Evolutionary conservation across 2,888 invertebrate genomes (phyloP).

Genomic region (Scaptomyza reducta): DNA sequence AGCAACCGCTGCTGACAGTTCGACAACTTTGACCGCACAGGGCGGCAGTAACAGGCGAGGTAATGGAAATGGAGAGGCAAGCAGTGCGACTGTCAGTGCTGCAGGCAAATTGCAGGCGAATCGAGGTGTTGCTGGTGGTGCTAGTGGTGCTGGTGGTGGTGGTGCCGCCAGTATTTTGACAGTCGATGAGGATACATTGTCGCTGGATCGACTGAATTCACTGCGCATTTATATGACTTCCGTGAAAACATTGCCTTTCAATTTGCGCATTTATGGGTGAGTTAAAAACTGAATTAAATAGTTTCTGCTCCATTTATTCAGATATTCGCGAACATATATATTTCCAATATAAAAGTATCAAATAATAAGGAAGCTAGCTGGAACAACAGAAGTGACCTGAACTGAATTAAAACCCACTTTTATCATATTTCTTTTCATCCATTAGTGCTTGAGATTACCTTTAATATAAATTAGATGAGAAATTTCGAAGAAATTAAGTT

Average conservation of each 20-base stretch:
- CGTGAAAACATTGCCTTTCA: slow-evolving; percentile 84
- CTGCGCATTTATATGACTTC: slow-evolving; percentile 84
- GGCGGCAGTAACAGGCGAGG: slow-evolving; percentile 54
- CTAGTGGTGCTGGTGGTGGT: slow-evolving; percentile 34
- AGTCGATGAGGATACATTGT: slow-evolving; percentile 82
- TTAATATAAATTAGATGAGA: not conserved
- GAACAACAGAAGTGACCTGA: no score
- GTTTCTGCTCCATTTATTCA: slow-evolving; percentile 29
- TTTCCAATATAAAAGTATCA: not conserved
- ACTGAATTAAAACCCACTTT: no score
- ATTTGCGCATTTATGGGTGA: slow-evolving; percentile 84
- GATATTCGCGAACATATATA: not conserved
- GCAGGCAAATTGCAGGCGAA: slow-evolving; percentile 62
- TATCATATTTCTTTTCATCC: no score
- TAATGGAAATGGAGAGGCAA: slow-evolving; percentile 45
- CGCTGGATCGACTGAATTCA: slow-evolving; percentile 84
- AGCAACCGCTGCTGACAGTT: slow-evolving; percentile 70
- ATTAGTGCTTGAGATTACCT: no score
- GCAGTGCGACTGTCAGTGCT: slow-evolving; percentile 60
- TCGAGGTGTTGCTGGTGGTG: slow-evolving; percentile 20
- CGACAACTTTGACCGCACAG: slow-evolving; percentile 70
- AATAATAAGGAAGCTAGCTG: no score
- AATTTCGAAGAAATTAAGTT: not conserved
- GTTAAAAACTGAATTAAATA: slow-evolving; percentile 47
- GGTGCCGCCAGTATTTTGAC: slow-evolving; percentile 73